A percentile compares a stretch with the other conserved stretches of the same genome.
Evolutionary conservation across 2,113 vertebrate genomes (phyloP).

Genomic region (Megaleporinus macrocephalus): DNA sequence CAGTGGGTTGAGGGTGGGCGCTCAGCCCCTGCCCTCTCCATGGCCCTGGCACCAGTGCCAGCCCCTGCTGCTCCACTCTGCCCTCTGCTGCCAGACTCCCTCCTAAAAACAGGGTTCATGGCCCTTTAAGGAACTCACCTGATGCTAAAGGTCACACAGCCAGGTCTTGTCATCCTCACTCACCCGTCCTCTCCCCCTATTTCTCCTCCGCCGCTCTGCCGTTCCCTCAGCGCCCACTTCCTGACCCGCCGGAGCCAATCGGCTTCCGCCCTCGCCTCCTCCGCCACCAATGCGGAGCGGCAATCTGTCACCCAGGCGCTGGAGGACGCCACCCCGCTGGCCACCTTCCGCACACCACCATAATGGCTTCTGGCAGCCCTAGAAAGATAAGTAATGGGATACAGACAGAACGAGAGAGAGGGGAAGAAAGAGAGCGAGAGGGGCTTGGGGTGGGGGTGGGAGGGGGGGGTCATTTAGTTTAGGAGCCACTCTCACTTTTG

Average conservation of each 20-base stretch:
- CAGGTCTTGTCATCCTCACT: conserved; percentile 76
- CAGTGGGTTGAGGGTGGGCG: conserved; percentile 48
- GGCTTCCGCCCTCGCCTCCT: conserved; percentile 87
- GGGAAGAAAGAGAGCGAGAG: conserved; percentile 70
- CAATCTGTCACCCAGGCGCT: conserved; percentile 98
- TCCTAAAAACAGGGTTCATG: conserved; percentile 70
- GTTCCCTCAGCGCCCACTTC: conserved; percentile 86
- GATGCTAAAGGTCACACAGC: conserved; percentile 79
- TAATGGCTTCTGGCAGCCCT: conserved; percentile 99
- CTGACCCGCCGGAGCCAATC: conserved; percentile 91
- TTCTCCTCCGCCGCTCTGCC: conserved; percentile 63
- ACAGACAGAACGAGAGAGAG: conserved; percentile 55
- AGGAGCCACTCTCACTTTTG: conserved; percentile 70
- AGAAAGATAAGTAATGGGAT: conserved; percentile 74
- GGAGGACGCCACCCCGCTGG: conserved; percentile 93
- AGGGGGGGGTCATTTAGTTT: conserved; percentile 57
- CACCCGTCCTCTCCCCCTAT: conserved; percentile 52
- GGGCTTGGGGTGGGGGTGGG: conserved; percentile 48
- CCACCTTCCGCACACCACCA: conserved; percentile 93
- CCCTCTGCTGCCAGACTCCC: conserved; percentile 71
- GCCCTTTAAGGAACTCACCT: conserved; percentile 75
- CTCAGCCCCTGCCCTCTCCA: conserved; percentile 63
- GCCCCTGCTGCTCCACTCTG: conserved; percentile 57
- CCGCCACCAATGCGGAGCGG: conserved; percentile 89
- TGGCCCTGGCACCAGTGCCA: conserved; percentile 72